A percentile compares a stretch with the other conserved stretches of the same genome.
These are phyloP conservation scores for Cyaniris semiargus DNA, from an alignment of 2,888 invertebrate genomes.

Conservation along the genomic window DNA sequence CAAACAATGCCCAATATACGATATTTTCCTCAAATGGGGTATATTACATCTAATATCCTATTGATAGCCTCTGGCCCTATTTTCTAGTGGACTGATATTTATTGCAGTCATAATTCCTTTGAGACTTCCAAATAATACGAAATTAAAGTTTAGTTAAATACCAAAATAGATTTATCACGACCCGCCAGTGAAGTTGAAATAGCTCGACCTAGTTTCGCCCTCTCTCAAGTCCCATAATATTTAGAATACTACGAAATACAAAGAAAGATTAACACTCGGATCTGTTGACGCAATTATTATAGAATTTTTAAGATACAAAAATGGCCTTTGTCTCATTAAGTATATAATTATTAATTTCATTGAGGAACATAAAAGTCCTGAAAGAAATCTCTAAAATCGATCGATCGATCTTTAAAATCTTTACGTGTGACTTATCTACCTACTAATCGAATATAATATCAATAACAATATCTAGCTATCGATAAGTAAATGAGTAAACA, in stretches of 20 bases:
- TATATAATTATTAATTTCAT: neutral
- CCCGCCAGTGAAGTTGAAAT: slow-evolving; percentile 19
- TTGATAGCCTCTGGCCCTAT: neutral
- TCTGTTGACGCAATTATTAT: neutral
- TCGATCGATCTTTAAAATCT: too few relatives aligned
- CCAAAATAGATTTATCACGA: slow-evolving; percentile 14
- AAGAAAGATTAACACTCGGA: neutral
- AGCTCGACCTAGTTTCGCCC: slow-evolving; percentile 7
- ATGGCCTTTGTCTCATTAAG: neutral
- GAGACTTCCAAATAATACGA: neutral
- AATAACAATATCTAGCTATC: too few relatives aligned
- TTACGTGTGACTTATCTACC: too few relatives aligned
- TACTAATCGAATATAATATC: too few relatives aligned
- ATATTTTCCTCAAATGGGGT: too few relatives aligned
- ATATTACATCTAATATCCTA: neutral
- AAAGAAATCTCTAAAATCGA: neutral
- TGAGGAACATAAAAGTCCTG: neutral
- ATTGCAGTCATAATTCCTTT: neutral
- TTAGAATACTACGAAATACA: slow-evolving; percentile 10
- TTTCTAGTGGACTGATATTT: neutral
- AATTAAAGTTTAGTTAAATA: slow-evolving; percentile 7
- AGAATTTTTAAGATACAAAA: neutral
- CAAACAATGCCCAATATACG: too few relatives aligned
- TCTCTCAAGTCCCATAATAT: neutral
- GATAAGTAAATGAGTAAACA: neutral